Evolutionary conservation across 2,888 invertebrate species (phyloP), one percentile per base, ranked within the genome.

Genomic region (Cataglyphis altisquamis): DNA sequence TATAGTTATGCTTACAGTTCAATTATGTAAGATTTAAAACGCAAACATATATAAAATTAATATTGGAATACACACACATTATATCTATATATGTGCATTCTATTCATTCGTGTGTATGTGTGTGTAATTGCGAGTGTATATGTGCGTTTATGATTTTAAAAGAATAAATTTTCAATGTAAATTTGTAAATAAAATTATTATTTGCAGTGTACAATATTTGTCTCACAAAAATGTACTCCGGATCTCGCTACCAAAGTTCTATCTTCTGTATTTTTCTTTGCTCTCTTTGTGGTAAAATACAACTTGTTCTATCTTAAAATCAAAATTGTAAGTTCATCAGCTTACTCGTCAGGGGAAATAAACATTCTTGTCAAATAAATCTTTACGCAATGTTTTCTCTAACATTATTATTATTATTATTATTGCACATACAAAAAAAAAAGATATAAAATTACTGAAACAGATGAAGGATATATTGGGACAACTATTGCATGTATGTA

Each of bases 191-290:
- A 39, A 39, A 39, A 18, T 55, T 63, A 21, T n/a, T 62, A n/a
- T 21, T 70, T 70, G 8, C 21, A 74, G 74, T 10, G 48, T 15
- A 48, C 74, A 48, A 21, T 32, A 63, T 74, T 74, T 48, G 3
- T 74, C 9, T 48, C 32, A n/a, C 36, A 15, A 9, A 48, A 48
- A 63, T 15, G 3, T 29, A 63, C 74, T 48, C 9, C 1, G 1
- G 21, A 63, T 0, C 10, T 48, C 32, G 2, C 63, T 0, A 21
- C 6, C 18, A 63, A 48, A 32, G n/a, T 74, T 1, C 0, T 74
- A 5, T 36, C 74, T 48, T 48, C n/a, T 1, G 9, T 10, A 60
- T 21, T 8, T n/a, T 15, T 74, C 18, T 63, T 21, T 15, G 0
- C 1, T 8, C 0, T n/a, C 0, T 21, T 6, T 1, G 0, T 6